A percentile compares a stretch with the other conserved stretches of the same genome.
Conservation (phyloP, 2,888 invertebrate species). For the Drosophila acutilabella region DNA sequence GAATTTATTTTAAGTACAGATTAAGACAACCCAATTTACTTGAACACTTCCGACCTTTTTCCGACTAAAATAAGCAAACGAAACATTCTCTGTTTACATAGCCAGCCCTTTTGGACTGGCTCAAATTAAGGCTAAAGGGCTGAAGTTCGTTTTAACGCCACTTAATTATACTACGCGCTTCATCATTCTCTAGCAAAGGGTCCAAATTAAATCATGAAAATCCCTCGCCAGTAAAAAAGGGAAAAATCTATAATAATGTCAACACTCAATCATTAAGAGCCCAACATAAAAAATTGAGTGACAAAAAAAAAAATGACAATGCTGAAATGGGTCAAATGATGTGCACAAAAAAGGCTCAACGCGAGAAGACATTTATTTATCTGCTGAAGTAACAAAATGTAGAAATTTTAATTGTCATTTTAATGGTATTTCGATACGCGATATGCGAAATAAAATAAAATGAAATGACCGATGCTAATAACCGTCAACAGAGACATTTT, state of each 20-base stretch:
- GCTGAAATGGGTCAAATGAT: slow-evolving; percentile 41
- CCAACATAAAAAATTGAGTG: slow-evolving; percentile 30
- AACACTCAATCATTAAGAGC: slow-evolving; percentile 63
- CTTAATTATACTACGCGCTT: slow-evolving; percentile 64
- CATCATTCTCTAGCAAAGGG: slow-evolving; percentile 22
- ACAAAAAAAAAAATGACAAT: slow-evolving; percentile 13
- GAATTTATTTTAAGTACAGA: slow-evolving; percentile 35
- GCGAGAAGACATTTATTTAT: slow-evolving; percentile 11
- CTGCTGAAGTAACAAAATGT: slow-evolving; percentile 12
- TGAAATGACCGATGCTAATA: slow-evolving; percentile 52
- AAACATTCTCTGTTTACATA: slow-evolving; percentile 23
- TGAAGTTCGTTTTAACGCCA: slow-evolving; percentile 39
- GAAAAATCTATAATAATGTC: slow-evolving; percentile 51
- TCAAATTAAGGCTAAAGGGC: slow-evolving; percentile 14
- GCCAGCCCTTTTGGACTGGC: slow-evolving; percentile 3
- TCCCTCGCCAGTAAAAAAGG: slow-evolving; percentile 2
- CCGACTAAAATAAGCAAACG: slow-evolving; percentile 1
- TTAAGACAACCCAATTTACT: slow-evolving; percentile 30
- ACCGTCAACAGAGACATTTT: slow-evolving; percentile 49
- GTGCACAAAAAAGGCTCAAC: slow-evolving; percentile 1
- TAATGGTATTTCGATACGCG: slow-evolving; percentile 32
- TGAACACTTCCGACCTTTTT: slow-evolving; percentile 24
- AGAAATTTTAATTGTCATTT: slow-evolving; percentile 56
- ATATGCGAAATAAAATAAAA: slow-evolving; percentile 52
- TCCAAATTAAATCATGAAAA: slow-evolving; percentile 35